Evolutionary conservation across 2,113 vertebrate genomes (phyloP).

Genomic region (Osmerus eperlanus): DNA sequence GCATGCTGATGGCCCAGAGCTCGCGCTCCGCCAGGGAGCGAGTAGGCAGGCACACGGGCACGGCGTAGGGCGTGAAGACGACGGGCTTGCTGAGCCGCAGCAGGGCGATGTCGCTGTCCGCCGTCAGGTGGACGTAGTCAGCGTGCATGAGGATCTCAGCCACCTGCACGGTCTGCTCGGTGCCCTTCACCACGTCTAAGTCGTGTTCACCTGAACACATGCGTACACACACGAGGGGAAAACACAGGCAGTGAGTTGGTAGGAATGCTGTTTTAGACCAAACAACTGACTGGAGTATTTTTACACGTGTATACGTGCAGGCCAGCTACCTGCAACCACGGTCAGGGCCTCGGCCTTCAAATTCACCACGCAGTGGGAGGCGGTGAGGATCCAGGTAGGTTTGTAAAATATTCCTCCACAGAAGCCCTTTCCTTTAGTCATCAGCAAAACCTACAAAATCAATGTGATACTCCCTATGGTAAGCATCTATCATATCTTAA

Average conservation of each 20-base stretch:
- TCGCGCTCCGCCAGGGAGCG: conserved; percentile 64
- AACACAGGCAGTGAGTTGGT: not conserved
- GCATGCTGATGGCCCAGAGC: conserved; percentile 72
- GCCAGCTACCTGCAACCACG: conserved; percentile 76
- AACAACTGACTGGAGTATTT: not conserved
- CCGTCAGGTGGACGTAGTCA: conserved; percentile 51
- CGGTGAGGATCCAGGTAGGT: conserved; percentile 84
- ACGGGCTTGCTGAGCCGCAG: conserved; percentile 69
- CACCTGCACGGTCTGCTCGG: conserved; percentile 75
- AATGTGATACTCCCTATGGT: no score
- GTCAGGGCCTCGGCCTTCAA: conserved; percentile 42
- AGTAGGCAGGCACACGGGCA: conserved; percentile 83
- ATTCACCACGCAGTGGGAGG: conserved; percentile 86
- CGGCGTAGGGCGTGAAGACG: conserved; percentile 67
- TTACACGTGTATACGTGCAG: not conserved
- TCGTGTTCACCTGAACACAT: conserved; percentile 77
- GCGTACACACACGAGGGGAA: not conserved
- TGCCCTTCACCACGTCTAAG: conserved; percentile 65
- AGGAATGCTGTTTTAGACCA: no score
- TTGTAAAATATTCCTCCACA: conserved; percentile 85
- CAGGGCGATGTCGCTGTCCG: conserved; percentile 85
- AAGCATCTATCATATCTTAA: no score
- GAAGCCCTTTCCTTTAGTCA: conserved; percentile 52
- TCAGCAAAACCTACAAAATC: conserved; percentile 75
- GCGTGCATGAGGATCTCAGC: conserved; percentile 66